Conservation (phyloP, 2,888 invertebrate genomes). For the Nemotelus pantherinus region DNA sequence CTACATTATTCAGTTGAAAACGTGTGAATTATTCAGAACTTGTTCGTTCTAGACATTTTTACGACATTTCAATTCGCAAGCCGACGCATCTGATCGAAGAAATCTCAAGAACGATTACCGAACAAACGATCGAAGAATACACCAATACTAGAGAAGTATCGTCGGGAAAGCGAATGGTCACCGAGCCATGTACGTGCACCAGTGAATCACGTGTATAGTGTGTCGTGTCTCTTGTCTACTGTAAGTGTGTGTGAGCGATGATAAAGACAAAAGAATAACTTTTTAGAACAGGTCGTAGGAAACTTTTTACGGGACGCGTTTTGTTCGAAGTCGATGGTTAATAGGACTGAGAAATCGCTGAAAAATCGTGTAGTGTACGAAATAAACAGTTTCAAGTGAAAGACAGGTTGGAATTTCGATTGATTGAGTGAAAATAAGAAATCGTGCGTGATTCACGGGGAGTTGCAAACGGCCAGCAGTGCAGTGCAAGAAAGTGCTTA, state of each 20-base stretch:
- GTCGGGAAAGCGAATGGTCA: not conserved
- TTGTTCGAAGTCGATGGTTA: conserved; percentile 38
- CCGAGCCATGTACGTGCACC: conserved; percentile 10
- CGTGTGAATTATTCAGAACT: not conserved
- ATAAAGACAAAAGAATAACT: conserved; percentile 49
- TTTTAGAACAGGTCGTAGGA: conserved; percentile 49
- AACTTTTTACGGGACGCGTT: conserved; percentile 50
- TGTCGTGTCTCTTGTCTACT: conserved; percentile 8
- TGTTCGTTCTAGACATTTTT: not conserved
- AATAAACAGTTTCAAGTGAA: conserved; percentile 20
- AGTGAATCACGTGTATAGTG: conserved; percentile 29
- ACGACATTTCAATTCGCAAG: not conserved
- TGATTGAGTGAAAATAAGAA: not conserved
- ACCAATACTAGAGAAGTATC: not conserved
- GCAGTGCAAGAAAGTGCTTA: not conserved
- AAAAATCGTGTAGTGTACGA: not conserved
- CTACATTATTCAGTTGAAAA: conserved; percentile 9
- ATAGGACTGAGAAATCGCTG: conserved; percentile 26
- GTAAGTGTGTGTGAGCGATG: conserved; percentile 24
- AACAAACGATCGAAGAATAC: conserved; percentile 8
- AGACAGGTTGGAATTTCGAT: not conserved
- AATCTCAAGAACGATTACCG: not conserved
- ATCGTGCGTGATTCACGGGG: conserved; percentile 17
- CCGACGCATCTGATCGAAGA: too few relatives aligned
- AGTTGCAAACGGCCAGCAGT: conserved; percentile 1